A percentile compares a stretch with the other conserved stretches of the same genome.
Conservation (phyloP, 2,888 invertebrate species). For the Stenchaetothrips biformis region DNA sequence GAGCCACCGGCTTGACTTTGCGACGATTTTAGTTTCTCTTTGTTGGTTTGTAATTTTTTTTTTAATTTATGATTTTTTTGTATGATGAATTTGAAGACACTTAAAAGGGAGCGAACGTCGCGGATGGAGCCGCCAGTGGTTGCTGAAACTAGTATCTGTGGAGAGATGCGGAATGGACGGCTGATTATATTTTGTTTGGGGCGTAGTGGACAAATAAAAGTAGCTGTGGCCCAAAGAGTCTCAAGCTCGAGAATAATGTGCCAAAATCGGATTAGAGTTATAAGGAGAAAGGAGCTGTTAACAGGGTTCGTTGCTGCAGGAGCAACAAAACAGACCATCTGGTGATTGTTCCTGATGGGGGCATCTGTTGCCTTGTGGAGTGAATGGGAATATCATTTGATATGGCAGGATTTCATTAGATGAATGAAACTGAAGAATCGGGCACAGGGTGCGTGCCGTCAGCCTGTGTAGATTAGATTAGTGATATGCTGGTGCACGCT, state of each 20-base stretch:
- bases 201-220: slow-evolving; percentile 24
- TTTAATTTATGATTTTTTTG: slow-evolving; percentile 9
- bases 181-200: neutral
- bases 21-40: slow-evolving; percentile 22
- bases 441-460: slow-evolving; percentile 23
- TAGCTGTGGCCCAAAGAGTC: slow-evolving; percentile 22
- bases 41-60: slow-evolving; percentile 25
- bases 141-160: slow-evolving; percentile 14
- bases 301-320: slow-evolving; percentile 15
- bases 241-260: slow-evolving; percentile 24
- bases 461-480: slow-evolving; percentile 15
- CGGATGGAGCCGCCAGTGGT: slow-evolving; percentile 17
- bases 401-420: slow-evolving; percentile 14
- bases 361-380: neutral
- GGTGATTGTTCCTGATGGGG: slow-evolving; percentile 19
- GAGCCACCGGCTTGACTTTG: slow-evolving; percentile 22
- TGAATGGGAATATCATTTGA: neutral
- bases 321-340: slow-evolving; percentile 2
- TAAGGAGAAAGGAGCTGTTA: slow-evolving; percentile 6
- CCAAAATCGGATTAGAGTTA: slow-evolving; percentile 16
- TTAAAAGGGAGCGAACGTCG: slow-evolving; percentile 17
- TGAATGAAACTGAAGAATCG: slow-evolving; percentile 13
- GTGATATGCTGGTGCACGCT: slow-evolving; percentile 20
- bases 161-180: slow-evolving; percentile 12
- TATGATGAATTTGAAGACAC: slow-evolving; percentile 16